These are phyloP conservation scores for Nothoprocta pentlandii DNA, from an alignment of 2,113 vertebrate species.

Conservation along the genomic window DNA sequence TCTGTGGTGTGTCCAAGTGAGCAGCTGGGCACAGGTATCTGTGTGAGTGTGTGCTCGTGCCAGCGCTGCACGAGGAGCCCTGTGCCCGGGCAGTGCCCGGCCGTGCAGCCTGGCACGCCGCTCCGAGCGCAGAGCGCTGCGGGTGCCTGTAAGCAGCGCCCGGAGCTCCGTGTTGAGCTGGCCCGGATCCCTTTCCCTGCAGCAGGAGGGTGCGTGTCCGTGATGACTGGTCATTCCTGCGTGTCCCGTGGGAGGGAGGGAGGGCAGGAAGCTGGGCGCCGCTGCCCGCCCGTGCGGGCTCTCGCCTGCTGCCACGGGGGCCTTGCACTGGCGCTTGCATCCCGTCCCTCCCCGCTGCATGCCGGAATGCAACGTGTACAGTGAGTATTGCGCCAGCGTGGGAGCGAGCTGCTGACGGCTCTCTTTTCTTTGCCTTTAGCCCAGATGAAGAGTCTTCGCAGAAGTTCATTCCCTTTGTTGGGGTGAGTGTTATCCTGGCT, in stretches of 20 bases:
- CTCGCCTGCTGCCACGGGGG: conserved; percentile 23
- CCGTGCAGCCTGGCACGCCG: conserved; percentile 15
- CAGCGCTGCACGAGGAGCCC: background rate
- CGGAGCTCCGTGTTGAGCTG: conserved; percentile 13
- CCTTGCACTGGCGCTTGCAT: conserved; percentile 50
- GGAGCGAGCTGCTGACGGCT: conserved; percentile 6
- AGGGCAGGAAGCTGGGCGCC: background rate
- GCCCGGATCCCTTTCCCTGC: conserved; percentile 31
- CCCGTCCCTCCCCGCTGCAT: conserved; percentile 69
- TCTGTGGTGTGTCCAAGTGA: background rate
- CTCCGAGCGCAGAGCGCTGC: conserved; percentile 24
- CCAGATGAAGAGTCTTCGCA: conserved; percentile 96
- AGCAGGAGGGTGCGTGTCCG: conserved; percentile 20
- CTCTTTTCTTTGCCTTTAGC: conserved; percentile 77
- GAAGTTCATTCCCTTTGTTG: conserved; percentile 97
- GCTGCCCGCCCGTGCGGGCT: background rate
- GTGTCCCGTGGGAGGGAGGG: conserved; percentile 20
- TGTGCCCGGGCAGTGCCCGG: conserved; percentile 11
- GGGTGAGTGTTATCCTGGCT: conserved; percentile 80
- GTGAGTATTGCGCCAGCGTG: background rate
- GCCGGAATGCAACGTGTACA: conserved; percentile 40
- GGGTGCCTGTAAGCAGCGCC: conserved; percentile 29
- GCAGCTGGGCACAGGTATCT: background rate
- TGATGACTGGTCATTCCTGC: conserved; percentile 47
- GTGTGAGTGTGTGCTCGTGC: background rate